These are phyloP conservation scores for Morone saxatilis DNA, from an alignment of 2,113 vertebrate species.

Conservation along the genomic window DNA sequence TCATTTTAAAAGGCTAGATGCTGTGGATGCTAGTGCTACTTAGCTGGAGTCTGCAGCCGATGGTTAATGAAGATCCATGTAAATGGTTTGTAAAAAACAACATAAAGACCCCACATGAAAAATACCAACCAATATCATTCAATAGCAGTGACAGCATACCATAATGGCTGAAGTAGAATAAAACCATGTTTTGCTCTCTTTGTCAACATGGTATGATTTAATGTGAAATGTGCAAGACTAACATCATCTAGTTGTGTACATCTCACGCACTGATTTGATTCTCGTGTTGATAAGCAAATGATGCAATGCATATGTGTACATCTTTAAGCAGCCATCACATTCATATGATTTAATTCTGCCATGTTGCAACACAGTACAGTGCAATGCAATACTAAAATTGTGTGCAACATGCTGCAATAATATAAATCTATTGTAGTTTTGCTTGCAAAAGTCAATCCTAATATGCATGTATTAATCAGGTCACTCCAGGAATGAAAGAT, in stretches of 20 bases:
- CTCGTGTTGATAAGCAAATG: slow-evolving; percentile 21
- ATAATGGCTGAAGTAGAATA: not conserved
- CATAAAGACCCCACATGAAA: not conserved
- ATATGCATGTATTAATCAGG: not conserved
- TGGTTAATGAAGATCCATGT: not conserved
- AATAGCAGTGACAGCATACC: not conserved
- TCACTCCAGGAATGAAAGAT: not conserved
- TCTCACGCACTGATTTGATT: not conserved
- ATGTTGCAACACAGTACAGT: not conserved
- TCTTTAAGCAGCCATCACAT: slow-evolving; percentile 8
- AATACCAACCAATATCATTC: not conserved
- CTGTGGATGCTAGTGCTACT: slow-evolving; percentile 2
- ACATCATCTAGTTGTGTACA: not conserved
- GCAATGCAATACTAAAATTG: not conserved
- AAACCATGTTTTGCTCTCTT: not conserved
- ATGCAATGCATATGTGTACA: slow-evolving; percentile 6
- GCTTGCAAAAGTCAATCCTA: too few species aligned
- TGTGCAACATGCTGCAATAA: not conserved
- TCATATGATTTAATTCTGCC: slow-evolving; percentile 1
- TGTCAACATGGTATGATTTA: not conserved
- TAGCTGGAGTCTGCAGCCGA: not conserved
- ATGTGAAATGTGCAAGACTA: not conserved
- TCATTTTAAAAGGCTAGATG: slow-evolving; percentile 38
- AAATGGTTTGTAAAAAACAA: not conserved
- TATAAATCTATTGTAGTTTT: not conserved